Conservation (phyloP, 2,797 vertebrate species). For the Bufotes viridis region DNA sequence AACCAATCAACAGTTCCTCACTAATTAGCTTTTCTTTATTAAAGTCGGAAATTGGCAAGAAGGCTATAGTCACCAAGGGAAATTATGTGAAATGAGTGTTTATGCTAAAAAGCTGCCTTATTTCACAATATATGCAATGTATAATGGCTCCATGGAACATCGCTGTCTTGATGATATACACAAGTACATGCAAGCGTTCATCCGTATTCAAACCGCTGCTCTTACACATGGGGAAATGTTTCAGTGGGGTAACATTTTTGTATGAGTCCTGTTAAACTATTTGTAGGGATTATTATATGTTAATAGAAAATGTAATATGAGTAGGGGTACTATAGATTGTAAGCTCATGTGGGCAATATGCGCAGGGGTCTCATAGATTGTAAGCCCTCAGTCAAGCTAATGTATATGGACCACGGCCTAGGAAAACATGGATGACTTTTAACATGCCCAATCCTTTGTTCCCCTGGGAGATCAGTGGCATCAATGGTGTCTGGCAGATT, state of each 20-base stretch:
- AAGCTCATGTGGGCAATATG: background rate
- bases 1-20: slow-evolving; percentile 96
- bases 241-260: background rate
- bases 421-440: background rate
- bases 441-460: background rate
- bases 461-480: background rate
- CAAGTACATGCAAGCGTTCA: background rate
- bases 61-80: slow-evolving; percentile 92
- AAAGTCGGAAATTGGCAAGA: slow-evolving; percentile 92
- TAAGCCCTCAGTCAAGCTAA: background rate
- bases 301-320: background rate
- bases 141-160: slow-evolving; percentile 29
- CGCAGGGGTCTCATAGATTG: background rate
- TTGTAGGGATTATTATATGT: background rate
- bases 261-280: background rate
- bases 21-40: slow-evolving; percentile 99
- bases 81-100: slow-evolving; percentile 86
- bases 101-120: slow-evolving; percentile 78
- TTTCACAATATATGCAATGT: slow-evolving; percentile 61
- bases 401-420: background rate
- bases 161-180: slow-evolving; percentile 19
- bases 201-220: background rate
- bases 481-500: background rate
- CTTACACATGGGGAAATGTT: background rate
- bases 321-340: background rate